phyloP scores from a whole-genome alignment of 1,140 invertebrate species.

The Trichonephila clavata region DNA sequence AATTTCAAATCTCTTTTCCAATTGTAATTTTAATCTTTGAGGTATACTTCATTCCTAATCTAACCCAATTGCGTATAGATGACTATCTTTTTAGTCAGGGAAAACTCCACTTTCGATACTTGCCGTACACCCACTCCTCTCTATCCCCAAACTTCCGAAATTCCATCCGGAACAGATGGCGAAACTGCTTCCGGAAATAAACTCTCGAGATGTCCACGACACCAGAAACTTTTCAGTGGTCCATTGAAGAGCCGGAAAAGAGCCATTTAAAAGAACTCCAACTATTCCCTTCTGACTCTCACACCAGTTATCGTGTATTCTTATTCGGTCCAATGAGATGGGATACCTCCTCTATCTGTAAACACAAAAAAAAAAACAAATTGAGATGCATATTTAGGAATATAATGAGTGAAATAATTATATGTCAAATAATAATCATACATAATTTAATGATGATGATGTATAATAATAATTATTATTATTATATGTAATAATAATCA shows the following conservation, averaged over 20 bases:
- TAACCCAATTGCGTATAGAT: background rate
- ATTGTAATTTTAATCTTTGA: too few relatives aligned
- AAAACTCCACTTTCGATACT: background rate
- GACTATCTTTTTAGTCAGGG: background rate
- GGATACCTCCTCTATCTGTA: background rate
- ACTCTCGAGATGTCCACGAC: constrained; percentile 1
- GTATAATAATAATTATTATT: too few relatives aligned
- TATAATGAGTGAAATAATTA: background rate
- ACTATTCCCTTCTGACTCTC: background rate
- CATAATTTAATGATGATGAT: too few relatives aligned
- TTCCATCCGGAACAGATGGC: background rate
- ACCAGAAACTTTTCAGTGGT: background rate
- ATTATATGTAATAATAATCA: too few relatives aligned
- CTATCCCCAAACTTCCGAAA: background rate
- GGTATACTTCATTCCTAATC: background rate
- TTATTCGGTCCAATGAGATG: background rate
- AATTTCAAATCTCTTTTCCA: too few relatives aligned
- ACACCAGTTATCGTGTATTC: background rate
- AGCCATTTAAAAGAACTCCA: constrained; percentile 4
- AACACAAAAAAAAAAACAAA: background rate
- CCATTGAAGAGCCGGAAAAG: constrained; percentile 12
- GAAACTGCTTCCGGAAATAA: constrained; percentile 1
- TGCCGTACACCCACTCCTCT: background rate
- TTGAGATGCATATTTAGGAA: background rate
- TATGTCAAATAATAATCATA: too few relatives aligned